Percentiles rank a stretch among this genome's conserved stretches.
Evolutionary conservation across 2,113 vertebrate genomes (phyloP).

Genomic region (Columba livia): DNA sequence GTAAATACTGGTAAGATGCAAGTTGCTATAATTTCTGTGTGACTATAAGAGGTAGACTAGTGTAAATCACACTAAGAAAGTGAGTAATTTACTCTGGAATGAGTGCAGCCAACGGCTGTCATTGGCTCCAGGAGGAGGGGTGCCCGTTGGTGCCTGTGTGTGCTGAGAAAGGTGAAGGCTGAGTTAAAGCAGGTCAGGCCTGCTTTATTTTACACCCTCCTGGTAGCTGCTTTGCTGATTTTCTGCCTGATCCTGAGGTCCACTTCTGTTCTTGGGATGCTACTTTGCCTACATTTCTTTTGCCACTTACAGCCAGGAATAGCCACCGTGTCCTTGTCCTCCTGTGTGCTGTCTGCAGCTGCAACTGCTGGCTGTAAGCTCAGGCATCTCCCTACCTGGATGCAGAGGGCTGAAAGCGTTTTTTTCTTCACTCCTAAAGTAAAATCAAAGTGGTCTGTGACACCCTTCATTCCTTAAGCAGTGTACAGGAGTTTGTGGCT

Average conservation of each 20-base stretch:
- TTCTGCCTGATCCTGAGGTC: background rate
- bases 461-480: background rate
- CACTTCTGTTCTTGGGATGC: background rate
- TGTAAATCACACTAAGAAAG: background rate
- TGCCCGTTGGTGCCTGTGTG: background rate
- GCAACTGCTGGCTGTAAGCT: background rate
- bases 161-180: background rate
- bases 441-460: background rate
- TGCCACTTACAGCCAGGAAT: fast-evolving
- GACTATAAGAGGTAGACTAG: background rate
- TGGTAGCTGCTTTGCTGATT: background rate
- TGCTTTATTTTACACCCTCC: constrained; percentile 46
- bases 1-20: constrained; percentile 12
- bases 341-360: background rate
- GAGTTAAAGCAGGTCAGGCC: constrained; percentile 46
- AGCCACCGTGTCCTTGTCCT: background rate
- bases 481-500: background rate
- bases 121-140: background rate
- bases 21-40: background rate
- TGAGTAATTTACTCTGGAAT: background rate
- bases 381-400: background rate
- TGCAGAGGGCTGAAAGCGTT: background rate
- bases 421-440: background rate
- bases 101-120: background rate
- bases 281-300: background rate